Evolutionary conservation across 2,888 invertebrate species (phyloP), one percentile per base, ranked within the genome.

Genomic region (Arge pagana): DNA sequence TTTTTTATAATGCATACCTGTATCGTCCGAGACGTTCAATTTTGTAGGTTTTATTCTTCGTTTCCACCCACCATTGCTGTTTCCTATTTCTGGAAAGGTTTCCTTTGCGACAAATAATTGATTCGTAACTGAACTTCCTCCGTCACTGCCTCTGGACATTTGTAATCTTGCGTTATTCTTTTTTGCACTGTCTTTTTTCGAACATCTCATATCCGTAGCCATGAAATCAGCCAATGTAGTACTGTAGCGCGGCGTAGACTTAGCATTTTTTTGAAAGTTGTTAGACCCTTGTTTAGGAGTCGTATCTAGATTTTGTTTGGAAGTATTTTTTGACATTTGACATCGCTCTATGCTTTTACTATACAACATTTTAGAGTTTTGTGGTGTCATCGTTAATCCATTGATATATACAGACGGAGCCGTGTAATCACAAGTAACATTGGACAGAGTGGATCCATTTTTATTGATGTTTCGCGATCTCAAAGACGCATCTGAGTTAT

Each of bases 21-120:
- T 58, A 13, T 58, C 53, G 37, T 55, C 55, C 6, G 60, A 56
- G 16, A 52, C 48, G 35, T 67, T 56, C 37, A 71, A 56, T 49
- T 62, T 59, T 13, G 71, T 71, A 6, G 71, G 71, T 28, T 71
- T 71, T 19, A 71, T 68, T 52, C 68, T 62, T 31, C 67, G 53
- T 15, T 19, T 41, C 24, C 53, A 62, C 43, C 54, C 58, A 24
- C 50, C 56, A 31, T 48, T 48, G 41, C 56, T 60, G 10, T 53
- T 18, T 50, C 56, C 53, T 40, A 55, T 49, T 52, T 57, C 48
- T 21, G 54, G 57, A 48, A 55, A 57, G n/a, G 50, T 54, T 33
- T 59, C 56, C 31, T 55, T 53, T 7, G 58, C 30, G 10, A 48
- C 43, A 13, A 37, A 42, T 1, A 48, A 24, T 15, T 24, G 37